Evolutionary conservation across 2,797 vertebrate genomes (phyloP).

Genomic region (Crocodylus rhombifer): DNA sequence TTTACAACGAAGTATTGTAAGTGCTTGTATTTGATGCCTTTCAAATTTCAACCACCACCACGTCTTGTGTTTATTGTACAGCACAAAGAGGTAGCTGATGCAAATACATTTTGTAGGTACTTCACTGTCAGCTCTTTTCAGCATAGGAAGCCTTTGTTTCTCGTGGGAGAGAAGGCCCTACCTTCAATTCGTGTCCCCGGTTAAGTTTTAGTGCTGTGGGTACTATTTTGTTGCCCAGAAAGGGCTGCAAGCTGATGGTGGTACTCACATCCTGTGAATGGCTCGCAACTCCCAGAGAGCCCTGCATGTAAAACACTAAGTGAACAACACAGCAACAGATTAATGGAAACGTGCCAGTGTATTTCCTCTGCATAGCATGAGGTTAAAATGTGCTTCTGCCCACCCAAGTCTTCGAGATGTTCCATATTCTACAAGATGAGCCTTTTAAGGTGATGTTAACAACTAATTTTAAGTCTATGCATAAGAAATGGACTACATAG

Average conservation of each 20-base stretch:
- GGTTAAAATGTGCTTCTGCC: not conserved
- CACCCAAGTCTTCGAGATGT: fast-evolving
- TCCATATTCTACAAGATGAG: not conserved
- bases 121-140: not conserved
- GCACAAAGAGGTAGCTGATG: fast-evolving
- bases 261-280: too few relatives aligned
- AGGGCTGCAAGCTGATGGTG: too few relatives aligned
- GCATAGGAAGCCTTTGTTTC: not conserved
- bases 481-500: not conserved
- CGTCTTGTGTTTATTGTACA: not conserved
- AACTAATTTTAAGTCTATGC: not conserved
- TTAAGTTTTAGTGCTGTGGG: not conserved
- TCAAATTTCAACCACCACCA: not conserved
- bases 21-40: not conserved
- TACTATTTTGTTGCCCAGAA: not conserved
- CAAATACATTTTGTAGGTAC: not conserved
- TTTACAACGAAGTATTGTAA: not conserved
- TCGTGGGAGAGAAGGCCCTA: not conserved
- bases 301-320: not conserved
- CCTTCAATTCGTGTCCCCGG: not conserved
- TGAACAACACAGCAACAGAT: not conserved
- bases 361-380: not conserved
- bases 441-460: not conserved
- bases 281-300: not conserved
- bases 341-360: not conserved